Evolutionary conservation across 2,797 vertebrate species (phyloP).

Genomic region (Tapera naevia): DNA sequence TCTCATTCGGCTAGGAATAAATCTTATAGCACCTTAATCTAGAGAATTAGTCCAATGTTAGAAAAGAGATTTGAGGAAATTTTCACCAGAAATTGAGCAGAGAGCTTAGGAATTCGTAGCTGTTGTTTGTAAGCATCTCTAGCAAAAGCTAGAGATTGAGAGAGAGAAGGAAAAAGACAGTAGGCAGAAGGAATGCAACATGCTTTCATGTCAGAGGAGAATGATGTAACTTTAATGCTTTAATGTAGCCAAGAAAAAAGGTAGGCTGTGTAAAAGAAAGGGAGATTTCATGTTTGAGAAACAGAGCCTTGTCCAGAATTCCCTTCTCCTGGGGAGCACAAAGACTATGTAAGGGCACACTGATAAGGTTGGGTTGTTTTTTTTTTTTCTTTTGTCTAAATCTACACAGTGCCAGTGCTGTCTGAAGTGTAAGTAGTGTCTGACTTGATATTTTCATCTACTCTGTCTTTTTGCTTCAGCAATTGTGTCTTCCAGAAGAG

Average conservation of each 20-base stretch:
- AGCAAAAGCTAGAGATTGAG: background rate
- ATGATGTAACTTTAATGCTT: background rate
- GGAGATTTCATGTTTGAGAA: background rate
- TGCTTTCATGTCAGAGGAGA: background rate
- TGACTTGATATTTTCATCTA: background rate
- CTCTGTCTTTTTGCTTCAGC: background rate
- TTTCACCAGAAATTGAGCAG: background rate
- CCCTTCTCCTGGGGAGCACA: background rate
- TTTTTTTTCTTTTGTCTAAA: background rate
- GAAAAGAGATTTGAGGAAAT: background rate
- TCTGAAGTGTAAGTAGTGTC: background rate
- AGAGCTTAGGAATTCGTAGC: background rate
- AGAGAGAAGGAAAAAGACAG: background rate
- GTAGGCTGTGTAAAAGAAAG: background rate
- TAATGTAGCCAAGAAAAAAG: background rate
- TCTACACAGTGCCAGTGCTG: background rate
- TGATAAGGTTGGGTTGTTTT: background rate
- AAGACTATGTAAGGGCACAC: background rate
- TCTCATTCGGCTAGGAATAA: background rate
- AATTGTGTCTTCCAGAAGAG: background rate
- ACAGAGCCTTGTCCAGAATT: background rate
- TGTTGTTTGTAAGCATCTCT: background rate
- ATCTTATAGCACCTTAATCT: background rate
- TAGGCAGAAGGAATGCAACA: background rate
- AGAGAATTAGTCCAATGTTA: background rate